A percentile compares a stretch with the other conserved stretches of the same genome.
Conservation (phyloP, 2,113 vertebrate species). For the Psilopsiagon aymara region DNA sequence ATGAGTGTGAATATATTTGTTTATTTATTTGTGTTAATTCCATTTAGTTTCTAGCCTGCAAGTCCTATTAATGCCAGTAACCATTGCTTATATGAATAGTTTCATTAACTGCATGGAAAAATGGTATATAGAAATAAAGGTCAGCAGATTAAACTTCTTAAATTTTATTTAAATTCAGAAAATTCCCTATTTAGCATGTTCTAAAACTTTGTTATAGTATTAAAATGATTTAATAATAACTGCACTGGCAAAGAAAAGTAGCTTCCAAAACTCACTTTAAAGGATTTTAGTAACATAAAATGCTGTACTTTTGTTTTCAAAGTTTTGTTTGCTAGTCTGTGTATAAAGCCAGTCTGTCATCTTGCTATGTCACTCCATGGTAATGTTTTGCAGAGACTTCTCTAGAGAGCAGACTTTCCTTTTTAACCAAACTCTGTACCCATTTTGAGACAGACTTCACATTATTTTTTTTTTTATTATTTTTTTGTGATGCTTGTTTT, state of each 20-base stretch:
- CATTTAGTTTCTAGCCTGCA: slow-evolving; percentile 26
- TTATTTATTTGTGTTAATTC: slow-evolving; percentile 35
- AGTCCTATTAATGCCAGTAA: slow-evolving; percentile 1
- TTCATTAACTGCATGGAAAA: slow-evolving; percentile 29
- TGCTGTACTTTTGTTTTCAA: neutral
- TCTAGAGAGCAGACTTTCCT: neutral
- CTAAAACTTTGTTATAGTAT: neutral
- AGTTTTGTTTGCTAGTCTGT: neutral
- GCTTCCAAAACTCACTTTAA: neutral
- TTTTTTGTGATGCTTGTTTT: neutral
- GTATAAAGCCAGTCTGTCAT: neutral
- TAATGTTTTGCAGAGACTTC: neutral
- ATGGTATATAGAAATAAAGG: slow-evolving; percentile 25
- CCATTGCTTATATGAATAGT: neutral
- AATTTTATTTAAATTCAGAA: slow-evolving; percentile 32
- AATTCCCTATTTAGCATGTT: neutral
- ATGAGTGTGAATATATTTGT: neutral
- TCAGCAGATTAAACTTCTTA: neutral
- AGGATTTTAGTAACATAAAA: neutral
- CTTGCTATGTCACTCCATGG: neutral
- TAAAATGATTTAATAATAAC: slow-evolving; percentile 16
- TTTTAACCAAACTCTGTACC: neutral
- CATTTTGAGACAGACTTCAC: neutral
- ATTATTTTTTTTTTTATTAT: neutral
- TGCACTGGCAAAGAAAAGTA: neutral